A percentile compares a stretch with the other conserved stretches of the same genome.
phyloP scores from a whole-genome alignment of 1,140 invertebrate species.

The Drosophila subobscura region DNA sequence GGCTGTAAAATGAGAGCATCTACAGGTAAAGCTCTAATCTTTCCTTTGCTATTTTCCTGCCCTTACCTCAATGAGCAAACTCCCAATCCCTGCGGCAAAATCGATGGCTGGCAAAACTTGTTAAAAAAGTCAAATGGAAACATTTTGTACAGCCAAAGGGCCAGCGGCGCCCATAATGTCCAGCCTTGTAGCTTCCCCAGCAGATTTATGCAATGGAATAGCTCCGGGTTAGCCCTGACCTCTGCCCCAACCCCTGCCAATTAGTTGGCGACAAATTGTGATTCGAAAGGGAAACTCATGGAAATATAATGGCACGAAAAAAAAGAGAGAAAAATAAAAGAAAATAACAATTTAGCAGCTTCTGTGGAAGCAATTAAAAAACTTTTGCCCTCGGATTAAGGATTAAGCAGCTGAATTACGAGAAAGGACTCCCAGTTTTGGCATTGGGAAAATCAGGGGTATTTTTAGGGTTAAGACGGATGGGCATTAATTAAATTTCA shows the following conservation, averaged over 20 bases:
- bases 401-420: slow-evolving; percentile 67
- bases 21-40: too few species aligned
- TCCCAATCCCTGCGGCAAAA: neutral
- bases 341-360: slow-evolving; percentile 31
- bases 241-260: neutral
- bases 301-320: slow-evolving; percentile 6
- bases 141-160: slow-evolving; percentile 13
- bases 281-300: slow-evolving; percentile 39
- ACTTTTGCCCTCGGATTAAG: slow-evolving; percentile 61
- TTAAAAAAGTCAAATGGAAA: slow-evolving; percentile 2
- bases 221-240: neutral
- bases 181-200: slow-evolving; percentile 4
- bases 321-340: slow-evolving; percentile 12
- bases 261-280: slow-evolving; percentile 56
- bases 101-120: slow-evolving; percentile 9
- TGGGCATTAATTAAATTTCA: slow-evolving; percentile 64
- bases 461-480: slow-evolving; percentile 38
- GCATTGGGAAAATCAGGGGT: neutral
- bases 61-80: too few species aligned
- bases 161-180: slow-evolving; percentile 9
- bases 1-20: too few species aligned
- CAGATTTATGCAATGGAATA: slow-evolving; percentile 18
- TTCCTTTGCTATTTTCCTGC: too few species aligned
- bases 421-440: slow-evolving; percentile 3
- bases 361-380: slow-evolving; percentile 75